These are phyloP conservation scores for Paraplagusia blochii DNA, from an alignment of 2,113 vertebrate genomes.

Conservation along the genomic window DNA sequence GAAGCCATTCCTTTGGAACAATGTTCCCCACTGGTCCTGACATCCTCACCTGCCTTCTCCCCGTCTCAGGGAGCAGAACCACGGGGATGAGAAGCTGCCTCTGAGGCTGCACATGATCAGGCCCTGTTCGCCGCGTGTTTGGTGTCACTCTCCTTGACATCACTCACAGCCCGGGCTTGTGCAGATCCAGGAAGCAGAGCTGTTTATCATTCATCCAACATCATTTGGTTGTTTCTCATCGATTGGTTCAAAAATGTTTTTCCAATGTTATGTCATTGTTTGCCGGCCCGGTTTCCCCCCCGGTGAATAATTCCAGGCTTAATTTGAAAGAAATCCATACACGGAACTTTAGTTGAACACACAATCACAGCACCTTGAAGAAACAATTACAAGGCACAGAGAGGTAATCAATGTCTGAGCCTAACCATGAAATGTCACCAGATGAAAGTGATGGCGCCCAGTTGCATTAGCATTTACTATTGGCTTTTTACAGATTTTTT, in stretches of 20 bases:
- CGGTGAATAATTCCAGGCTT: constrained; percentile 71
- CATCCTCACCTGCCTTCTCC: constrained; percentile 48
- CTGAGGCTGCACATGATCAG: constrained; percentile 30
- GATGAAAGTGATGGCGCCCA: constrained; percentile 55
- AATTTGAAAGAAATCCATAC: constrained; percentile 75
- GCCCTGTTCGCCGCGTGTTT: constrained; percentile 19
- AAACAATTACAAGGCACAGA: constrained; percentile 72
- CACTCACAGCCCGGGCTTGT: constrained; percentile 39
- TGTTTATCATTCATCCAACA: constrained; percentile 68
- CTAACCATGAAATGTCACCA: constrained; percentile 64
- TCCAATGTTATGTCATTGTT: constrained; percentile 77
- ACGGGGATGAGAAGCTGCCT: constrained; percentile 27
- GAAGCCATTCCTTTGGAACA: constrained; percentile 70
- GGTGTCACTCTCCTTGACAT: constrained; percentile 45
- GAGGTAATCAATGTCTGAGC: constrained; percentile 63
- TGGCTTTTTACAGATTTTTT: constrained; percentile 26
- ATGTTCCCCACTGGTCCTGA: constrained; percentile 41
- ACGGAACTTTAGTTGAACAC: constrained; percentile 58
- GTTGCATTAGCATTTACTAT: constrained; percentile 47
- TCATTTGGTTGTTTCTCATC: constrained; percentile 69
- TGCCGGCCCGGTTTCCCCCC: constrained; percentile 61
- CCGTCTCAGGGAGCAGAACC: constrained; percentile 32
- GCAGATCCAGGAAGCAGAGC: constrained; percentile 41
- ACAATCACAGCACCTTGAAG: constrained; percentile 62
- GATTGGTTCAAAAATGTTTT: constrained; percentile 75